phyloP scores from a whole-genome alignment of 2,113 vertebrate genomes.

The Cacatua alba region DNA sequence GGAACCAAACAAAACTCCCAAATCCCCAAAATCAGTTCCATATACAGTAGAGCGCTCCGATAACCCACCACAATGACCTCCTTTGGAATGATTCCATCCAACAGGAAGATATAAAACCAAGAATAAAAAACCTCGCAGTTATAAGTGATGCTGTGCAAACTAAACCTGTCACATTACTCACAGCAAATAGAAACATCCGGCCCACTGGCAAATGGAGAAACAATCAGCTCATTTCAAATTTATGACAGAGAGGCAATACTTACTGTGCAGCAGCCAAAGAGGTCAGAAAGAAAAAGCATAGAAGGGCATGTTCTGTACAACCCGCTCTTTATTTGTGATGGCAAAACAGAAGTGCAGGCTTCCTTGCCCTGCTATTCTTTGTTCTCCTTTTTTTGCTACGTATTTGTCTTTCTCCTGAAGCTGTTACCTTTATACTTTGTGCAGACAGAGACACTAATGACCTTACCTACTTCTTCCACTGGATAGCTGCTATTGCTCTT shows the following conservation, averaged over 20 bases:
- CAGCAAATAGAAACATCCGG: background rate
- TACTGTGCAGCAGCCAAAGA: background rate
- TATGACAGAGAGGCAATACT: background rate
- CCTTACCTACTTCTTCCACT: background rate
- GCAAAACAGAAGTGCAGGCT: background rate
- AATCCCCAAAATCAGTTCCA: background rate
- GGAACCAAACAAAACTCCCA: background rate
- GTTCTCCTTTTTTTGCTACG: background rate
- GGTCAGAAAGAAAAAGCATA: background rate
- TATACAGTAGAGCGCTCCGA: background rate
- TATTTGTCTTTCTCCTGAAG: background rate
- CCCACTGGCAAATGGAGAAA: background rate
- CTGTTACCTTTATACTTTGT: background rate
- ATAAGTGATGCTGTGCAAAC: background rate
- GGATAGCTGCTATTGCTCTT: background rate
- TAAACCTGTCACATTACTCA: background rate
- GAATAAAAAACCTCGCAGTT: background rate
- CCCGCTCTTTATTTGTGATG: background rate
- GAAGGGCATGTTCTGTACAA: background rate
- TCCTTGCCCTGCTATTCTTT: background rate
- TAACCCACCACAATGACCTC: background rate
- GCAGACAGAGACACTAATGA: background rate
- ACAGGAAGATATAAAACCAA: background rate
- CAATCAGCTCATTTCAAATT: background rate
- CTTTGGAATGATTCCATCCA: background rate